Conservation (phyloP, 1,140 invertebrate genomes). For the Habropoda laboriosa region DNA sequence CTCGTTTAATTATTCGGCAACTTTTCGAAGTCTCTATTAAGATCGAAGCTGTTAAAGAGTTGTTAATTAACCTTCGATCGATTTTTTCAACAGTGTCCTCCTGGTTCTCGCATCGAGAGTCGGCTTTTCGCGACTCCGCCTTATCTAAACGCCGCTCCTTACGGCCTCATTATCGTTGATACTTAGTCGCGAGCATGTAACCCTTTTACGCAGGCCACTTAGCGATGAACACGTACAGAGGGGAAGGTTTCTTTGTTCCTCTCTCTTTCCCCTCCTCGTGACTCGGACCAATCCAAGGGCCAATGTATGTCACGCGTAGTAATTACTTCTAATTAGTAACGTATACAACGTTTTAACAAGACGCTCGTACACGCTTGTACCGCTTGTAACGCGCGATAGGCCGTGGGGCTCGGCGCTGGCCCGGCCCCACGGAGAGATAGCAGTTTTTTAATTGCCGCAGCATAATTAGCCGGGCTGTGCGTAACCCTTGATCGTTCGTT, state of each 20-base stretch:
- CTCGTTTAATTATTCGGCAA: constrained; percentile 16
- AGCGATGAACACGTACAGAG: constrained; percentile 2
- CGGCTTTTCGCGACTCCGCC: not conserved
- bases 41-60: constrained; percentile 16
- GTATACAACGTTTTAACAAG: constrained; percentile 45
- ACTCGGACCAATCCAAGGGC: constrained; percentile 12
- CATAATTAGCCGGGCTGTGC: constrained; percentile 21
- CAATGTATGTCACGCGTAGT: constrained; percentile 38
- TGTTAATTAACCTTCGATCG: constrained; percentile 23
- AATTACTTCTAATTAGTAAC: constrained; percentile 55
- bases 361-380: constrained; percentile 39
- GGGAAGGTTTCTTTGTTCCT: not conserved
- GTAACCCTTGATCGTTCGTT: constrained; percentile 27
- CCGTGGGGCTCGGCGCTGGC: not conserved
- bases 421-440: not conserved
- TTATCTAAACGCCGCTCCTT: constrained; percentile 39
- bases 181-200: constrained; percentile 20
- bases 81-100: not conserved
- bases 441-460: constrained; percentile 29
- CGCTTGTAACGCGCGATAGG: constrained; percentile 25
- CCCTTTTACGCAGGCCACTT: constrained; percentile 18
- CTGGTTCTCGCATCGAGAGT: not conserved
- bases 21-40: constrained; percentile 32
- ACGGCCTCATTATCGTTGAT: constrained; percentile 38
- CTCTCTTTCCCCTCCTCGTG: too few species aligned